These are phyloP conservation scores for Phylloscopus whistleri DNA, from an alignment of 2,113 vertebrate genomes.

Conservation along the genomic window DNA sequence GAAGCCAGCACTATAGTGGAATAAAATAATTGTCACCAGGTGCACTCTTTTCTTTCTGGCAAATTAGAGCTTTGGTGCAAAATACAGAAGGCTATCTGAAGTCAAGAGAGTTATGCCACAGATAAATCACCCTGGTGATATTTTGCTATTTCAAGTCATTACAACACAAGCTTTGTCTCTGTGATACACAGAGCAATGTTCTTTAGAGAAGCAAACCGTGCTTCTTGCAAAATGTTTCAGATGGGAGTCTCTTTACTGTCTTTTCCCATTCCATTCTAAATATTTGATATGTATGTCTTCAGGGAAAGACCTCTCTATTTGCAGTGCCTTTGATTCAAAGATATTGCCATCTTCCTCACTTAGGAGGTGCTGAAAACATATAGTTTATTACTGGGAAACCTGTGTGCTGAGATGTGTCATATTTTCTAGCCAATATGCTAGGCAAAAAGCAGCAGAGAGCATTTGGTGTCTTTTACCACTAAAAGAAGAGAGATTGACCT, in stretches of 20 bases:
- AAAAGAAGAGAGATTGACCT: neutral
- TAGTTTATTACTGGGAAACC: neutral
- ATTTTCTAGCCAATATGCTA: neutral
- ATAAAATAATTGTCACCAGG: neutral
- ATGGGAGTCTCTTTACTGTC: neutral
- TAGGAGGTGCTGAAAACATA: neutral
- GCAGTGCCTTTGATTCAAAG: conserved; percentile 8
- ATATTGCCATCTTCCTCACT: conserved; percentile 12
- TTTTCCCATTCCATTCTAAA: conserved; percentile 19
- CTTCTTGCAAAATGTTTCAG: neutral
- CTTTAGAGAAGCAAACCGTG: neutral
- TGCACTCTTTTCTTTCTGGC: neutral
- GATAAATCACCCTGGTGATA: neutral
- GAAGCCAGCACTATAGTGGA: neutral
- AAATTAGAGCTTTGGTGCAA: neutral
- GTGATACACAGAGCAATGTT: neutral
- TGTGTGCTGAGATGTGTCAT: neutral
- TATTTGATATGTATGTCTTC: neutral
- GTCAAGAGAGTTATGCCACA: neutral
- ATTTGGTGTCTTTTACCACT: neutral
- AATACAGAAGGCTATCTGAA: neutral
- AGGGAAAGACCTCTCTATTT: neutral
- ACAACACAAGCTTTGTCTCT: neutral
- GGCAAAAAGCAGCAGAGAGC: neutral
- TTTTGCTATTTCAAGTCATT: neutral